Evolutionary conservation across 2,888 invertebrate species (phyloP).

Genomic region (Tholera decimalis): DNA sequence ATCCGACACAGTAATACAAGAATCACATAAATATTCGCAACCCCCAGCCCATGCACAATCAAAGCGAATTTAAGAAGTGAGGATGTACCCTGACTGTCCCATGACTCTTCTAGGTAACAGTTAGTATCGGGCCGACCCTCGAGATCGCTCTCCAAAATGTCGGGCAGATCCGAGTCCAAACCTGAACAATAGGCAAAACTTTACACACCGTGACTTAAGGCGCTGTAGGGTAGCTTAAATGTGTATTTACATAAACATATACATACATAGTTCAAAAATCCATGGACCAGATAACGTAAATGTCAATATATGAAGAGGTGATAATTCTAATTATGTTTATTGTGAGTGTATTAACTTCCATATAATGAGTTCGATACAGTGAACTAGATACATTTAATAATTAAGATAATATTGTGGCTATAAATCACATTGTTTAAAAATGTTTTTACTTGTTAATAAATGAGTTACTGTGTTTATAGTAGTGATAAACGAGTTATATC

Average conservation of each 20-base stretch:
- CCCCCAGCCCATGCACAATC: constrained; percentile 84
- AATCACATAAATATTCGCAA: constrained; percentile 59
- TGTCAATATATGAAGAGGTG: constrained; percentile 36
- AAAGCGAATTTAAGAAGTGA: constrained; percentile 76
- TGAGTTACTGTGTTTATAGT: constrained; percentile 34
- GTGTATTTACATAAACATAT: constrained; percentile 26
- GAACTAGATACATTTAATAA: constrained; percentile 38
- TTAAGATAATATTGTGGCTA: constrained; percentile 25
- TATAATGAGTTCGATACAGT: constrained; percentile 20
- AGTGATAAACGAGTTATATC: constrained; percentile 25
- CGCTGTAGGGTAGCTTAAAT: constrained; percentile 19
- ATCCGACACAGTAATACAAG: constrained; percentile 44
- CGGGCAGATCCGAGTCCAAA: constrained; percentile 88
- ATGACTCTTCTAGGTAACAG: constrained; percentile 91
- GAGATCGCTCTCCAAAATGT: constrained; percentile 88
- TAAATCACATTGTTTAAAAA: constrained; percentile 33
- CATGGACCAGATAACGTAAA: constrained; percentile 69
- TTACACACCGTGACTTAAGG: constrained; percentile 65
- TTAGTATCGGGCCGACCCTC: constrained; percentile 89
- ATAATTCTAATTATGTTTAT: constrained; percentile 35
- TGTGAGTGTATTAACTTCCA: constrained; percentile 12
- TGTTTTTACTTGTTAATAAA: constrained; percentile 10
- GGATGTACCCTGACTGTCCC: constrained; percentile 88
- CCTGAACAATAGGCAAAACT: constrained; percentile 83
- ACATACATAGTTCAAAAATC: constrained; percentile 73